Base-by-base conservation (phyloP, 1,140 invertebrate species). In the Cotesia vestalis region DNA sequence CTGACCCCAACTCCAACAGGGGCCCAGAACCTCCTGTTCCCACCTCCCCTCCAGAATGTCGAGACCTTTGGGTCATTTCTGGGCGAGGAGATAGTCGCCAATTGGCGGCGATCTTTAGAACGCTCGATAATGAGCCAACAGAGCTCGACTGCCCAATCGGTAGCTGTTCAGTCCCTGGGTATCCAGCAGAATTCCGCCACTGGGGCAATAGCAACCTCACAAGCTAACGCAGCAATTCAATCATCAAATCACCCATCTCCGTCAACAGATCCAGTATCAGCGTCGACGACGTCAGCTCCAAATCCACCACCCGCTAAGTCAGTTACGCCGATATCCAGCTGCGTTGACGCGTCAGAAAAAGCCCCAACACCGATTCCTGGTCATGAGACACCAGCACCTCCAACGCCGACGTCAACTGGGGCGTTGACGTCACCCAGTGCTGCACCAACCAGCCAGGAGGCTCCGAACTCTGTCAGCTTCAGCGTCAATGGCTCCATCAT, bases 81-180 rank as follows among this genome's bases (percentile, higher is more conserved):
- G 70, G 92, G 92, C 78, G 92, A 94, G 85, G 92, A 94, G 83
- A 92, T 94, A 76, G 92, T 93, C 75, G 91, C 92, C 75, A 92
- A 92, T 82, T 94, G 92, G 92, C 89, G 92, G 80, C 89, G 91
- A 78, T 90, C 90, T 76, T 88, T 93, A 78, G 91, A 93, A 84
- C 86, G 90, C 67, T 89, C 89, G 75, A 89, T 90, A 79, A 86
- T 90, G 77, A 88, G 80, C 76, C 86, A 88, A 73, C 83, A 86
- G 5, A 76, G 83, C 85, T 68, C 87, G 81, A 35, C 85, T 11
- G 79, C 77, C 75, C 74, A 75, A 76, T 78, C 74, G 53, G 74
- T 67, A 69, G 78, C 75, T 68, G 70, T 64, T 57, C 72, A 72
- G 72, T 77, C 68, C 76, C 69, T 81, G 81, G 75, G n/a, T 71